A percentile compares a stretch with the other conserved stretches of the same genome.
These are phyloP conservation scores for Phylloscopus trochilus DNA, from an alignment of 2,113 vertebrate species.

Conservation along the genomic window DNA sequence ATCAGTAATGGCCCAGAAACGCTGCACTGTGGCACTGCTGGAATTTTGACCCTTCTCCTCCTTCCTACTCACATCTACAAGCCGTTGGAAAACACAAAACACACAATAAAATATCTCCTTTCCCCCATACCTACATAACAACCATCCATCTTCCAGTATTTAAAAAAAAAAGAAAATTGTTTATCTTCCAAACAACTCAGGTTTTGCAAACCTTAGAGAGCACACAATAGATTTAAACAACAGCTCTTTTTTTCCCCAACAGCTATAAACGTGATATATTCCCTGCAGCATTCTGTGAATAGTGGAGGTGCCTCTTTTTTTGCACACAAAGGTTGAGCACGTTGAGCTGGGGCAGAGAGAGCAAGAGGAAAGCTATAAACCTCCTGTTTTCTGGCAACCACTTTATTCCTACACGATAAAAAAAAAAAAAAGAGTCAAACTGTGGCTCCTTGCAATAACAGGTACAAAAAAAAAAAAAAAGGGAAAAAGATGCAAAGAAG, in stretches of 20 bases:
- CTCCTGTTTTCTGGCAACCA: not conserved
- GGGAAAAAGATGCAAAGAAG: not conserved
- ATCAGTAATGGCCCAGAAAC: not conserved
- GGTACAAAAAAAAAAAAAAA: not conserved
- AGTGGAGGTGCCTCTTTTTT: not conserved
- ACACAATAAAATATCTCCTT: not conserved
- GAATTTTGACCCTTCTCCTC: not conserved
- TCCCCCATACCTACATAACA: not conserved
- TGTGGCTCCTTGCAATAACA: not conserved
- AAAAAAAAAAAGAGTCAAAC: not conserved
- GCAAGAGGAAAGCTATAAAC: not conserved
- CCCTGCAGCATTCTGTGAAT: not conserved
- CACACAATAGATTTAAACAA: not conserved
- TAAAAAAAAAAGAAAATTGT: not conserved
- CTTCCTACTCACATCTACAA: not conserved
- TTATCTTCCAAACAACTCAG: not conserved
- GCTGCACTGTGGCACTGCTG: not conserved
- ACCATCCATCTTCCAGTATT: not conserved
- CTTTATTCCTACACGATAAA: not conserved
- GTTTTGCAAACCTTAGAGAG: not conserved
- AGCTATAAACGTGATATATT: not conserved
- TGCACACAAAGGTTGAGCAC: not conserved
- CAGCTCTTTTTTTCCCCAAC: not conserved
- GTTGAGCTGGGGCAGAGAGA: not conserved
- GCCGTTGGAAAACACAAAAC: not conserved